Evolutionary conservation across 2,888 invertebrate species (phyloP), one percentile per base, ranked within the genome.

Genomic region (Apotomis betuletana): DNA sequence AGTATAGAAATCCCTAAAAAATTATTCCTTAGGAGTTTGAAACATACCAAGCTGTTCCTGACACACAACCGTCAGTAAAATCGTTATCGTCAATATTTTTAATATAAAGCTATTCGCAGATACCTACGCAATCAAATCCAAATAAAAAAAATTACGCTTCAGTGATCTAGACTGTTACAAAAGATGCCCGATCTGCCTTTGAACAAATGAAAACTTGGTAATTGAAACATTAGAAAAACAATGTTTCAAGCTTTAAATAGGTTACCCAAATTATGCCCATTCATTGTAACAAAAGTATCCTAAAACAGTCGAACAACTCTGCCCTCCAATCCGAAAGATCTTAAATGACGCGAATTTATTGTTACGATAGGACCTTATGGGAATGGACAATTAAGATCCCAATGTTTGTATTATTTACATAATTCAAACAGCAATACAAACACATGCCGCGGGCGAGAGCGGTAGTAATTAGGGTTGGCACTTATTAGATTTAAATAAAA

Each of bases 351-450:
- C 49, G 49, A 49, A 49, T 12, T 6, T 49, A 49, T 8, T 49
- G 9, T 49, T 10, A 49, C 5, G 6, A 49, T 9, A 49, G 49
- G 8, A 6, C 9, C 9, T 49, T 49, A 10, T 8, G 8, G 9
- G 3, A 9, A 49, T 8, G 8, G 10, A 3, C 38, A 36, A 58
- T 58, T 38, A 5, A 58, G 12, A 38, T 58, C 38, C 5, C 38
- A 27, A 57, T 38, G 58, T 58, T n/a, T 58, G 12, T 38, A 6
- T 58, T 58, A 55, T 38, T 58, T 58, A 58, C n/a, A 38, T 36
- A 58, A 58, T 58, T 58, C 27, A 58, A 12, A 58, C 58, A n/a
- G 5, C 58, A 58, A 36, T 38, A 58, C 36, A 38, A 58, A 38
- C 58, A 57, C 27, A 58, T n/a, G n/a, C 12, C 55, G 10, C 55